Conservation (phyloP, 2,888 invertebrate genomes). For the Chloromyia formosa region DNA sequence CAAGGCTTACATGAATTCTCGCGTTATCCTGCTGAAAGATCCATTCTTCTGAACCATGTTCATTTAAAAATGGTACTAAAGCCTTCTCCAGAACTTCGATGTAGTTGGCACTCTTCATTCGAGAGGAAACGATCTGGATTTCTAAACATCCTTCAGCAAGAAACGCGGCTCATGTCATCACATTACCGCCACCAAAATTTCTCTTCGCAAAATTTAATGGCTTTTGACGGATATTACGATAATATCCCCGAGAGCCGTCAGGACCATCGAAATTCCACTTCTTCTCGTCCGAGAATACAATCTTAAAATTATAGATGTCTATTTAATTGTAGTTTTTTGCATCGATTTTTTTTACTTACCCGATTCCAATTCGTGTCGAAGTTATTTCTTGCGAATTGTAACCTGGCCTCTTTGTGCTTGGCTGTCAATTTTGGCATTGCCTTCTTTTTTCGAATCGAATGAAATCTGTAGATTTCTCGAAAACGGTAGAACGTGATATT, state of each 20-base stretch:
- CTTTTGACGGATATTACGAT: neutral
- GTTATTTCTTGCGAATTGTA: neutral
- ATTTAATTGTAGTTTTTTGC: too few relatives aligned
- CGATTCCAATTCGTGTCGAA: neutral
- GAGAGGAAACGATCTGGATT: neutral
- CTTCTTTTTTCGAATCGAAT: too few relatives aligned
- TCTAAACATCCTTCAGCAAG: neutral
- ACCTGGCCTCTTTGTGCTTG: neutral
- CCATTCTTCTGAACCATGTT: neutral
- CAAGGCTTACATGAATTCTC: slow-evolving; percentile 1
- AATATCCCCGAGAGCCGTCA: neutral
- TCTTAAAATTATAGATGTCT: neutral
- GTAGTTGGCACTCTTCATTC: neutral
- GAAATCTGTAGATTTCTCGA: too few relatives aligned
- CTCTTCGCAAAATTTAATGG: neutral
- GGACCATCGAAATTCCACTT: neutral
- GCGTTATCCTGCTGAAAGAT: slow-evolving; percentile 4
- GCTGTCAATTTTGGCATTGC: too few relatives aligned
- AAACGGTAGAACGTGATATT: too few relatives aligned
- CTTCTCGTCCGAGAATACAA: neutral
- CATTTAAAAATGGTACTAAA: neutral
- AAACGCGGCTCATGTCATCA: neutral
- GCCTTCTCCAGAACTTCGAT: neutral
- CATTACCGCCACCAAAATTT: neutral
- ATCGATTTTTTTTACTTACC: too few relatives aligned